Evolutionary conservation across 2,113 vertebrate genomes (phyloP).

Genomic region (Nothocercus julius): DNA sequence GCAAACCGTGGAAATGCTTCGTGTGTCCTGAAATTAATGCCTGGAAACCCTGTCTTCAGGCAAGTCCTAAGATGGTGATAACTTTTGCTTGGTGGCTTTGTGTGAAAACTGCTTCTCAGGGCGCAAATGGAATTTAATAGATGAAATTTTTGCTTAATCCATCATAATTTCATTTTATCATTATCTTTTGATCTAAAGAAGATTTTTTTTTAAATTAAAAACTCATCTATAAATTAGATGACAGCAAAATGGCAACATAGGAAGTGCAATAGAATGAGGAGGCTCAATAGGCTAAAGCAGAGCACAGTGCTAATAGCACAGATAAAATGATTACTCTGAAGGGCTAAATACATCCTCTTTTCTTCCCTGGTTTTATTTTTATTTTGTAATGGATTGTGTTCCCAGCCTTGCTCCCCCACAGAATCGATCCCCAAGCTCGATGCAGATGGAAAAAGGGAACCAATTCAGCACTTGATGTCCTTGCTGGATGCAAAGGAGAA

Average conservation of each 20-base stretch:
- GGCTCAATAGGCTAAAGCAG: background rate
- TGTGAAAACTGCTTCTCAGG: background rate
- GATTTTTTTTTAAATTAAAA: conserved; percentile 1
- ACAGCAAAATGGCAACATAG: background rate
- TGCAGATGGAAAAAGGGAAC: background rate
- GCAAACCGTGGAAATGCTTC: background rate
- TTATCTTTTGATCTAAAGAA: conserved; percentile 8
- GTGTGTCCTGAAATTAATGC: background rate
- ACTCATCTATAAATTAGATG: background rate
- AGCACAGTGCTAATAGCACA: background rate
- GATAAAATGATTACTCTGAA: background rate
- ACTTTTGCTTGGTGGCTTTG: background rate
- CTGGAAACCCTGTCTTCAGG: background rate
- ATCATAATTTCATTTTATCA: background rate
- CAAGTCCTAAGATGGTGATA: background rate
- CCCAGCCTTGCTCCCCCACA: background rate
- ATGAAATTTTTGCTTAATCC: background rate
- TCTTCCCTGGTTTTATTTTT: background rate
- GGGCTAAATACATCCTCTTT: background rate
- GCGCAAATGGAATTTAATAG: background rate
- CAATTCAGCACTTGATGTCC: background rate
- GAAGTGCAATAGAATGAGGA: background rate
- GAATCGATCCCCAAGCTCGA: background rate
- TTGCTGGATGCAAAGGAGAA: background rate
- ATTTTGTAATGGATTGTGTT: background rate